Evolutionary conservation across 2,797 vertebrate species (phyloP), one percentile per base, ranked within the genome.

Genomic region (Molothrus aeneus): DNA sequence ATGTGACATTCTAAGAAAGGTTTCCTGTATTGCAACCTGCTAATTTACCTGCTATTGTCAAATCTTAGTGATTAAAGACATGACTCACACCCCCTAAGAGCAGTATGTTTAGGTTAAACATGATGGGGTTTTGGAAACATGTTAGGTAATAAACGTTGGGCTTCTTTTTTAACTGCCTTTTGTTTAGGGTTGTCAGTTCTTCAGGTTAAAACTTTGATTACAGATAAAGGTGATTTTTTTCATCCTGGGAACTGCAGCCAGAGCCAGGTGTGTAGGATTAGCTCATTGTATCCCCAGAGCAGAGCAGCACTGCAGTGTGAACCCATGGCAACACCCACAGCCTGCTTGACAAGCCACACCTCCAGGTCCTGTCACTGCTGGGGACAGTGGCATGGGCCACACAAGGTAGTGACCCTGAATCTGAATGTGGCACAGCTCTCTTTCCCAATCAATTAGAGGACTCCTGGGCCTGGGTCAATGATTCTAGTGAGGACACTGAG

Each of bases 191-290:
- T 70, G 60, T 63, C 64, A 51, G 29, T 32, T 90, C 25, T 25
- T 19, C 57, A 60, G 25, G 53, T 66, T 68, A 90, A 70, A 80
- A 59, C 7, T 78, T 40, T 26, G 70, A 64, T 71, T 78, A 84
- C 56, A 88, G 81, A 64, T 64, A 73, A 88, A 91, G 20, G 31
- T 80, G 60, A 29, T n/a, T 70, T 92, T 93, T 93, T 86, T 85
- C 50, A 69, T 57, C 32, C 38, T 65, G 63, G 28, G 66, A 90
- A n/a, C 26, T 28, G 38, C 75, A 77, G n/a, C 31, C 10, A 5
- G 68, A 69, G 25, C 38, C 38, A 63, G 51, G n/a, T 60, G 40
- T 74, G 65, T 20, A 57, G 64, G 51, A 84, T 72, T 59, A 74
- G 8, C 17, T 78, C 29, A 13, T 7, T 15, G 28, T 28, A 51